phyloP scores from a whole-genome alignment of 2,797 vertebrate genomes.

The Hipposideros larvatus region DNA sequence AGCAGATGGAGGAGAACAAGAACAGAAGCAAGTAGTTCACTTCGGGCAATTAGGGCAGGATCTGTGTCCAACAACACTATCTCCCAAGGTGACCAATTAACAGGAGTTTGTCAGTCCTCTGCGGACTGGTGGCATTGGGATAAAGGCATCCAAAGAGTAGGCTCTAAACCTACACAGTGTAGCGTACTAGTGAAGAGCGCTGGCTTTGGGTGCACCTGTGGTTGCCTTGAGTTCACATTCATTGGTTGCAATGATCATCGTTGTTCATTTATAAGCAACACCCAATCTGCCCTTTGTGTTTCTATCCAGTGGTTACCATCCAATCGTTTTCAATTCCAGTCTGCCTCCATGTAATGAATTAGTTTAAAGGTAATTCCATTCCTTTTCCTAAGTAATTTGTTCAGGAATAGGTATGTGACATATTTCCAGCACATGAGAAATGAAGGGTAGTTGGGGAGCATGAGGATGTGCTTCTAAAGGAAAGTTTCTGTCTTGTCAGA shows the following conservation, averaged over 20 bases:
- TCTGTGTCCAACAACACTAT: not conserved
- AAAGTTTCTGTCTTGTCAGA: not conserved
- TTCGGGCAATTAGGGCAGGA: not conserved
- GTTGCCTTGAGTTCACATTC: not conserved
- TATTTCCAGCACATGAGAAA: not conserved
- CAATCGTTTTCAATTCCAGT: not conserved
- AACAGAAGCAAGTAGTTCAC: not conserved
- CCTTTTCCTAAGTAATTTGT: not conserved
- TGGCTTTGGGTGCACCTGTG: not conserved
- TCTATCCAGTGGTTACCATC: not conserved
- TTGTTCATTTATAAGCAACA: not conserved
- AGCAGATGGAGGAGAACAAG: not conserved
- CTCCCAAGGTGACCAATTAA: not conserved
- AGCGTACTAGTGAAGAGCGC: not conserved
- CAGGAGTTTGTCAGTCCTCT: not conserved
- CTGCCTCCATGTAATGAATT: not conserved
- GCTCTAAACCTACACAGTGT: not conserved
- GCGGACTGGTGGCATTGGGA: not conserved
- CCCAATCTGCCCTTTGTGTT: not conserved
- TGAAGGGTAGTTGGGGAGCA: not conserved
- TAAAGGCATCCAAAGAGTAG: not conserved
- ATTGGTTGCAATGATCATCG: not conserved
- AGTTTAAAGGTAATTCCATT: not conserved
- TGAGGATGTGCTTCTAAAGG: not conserved
- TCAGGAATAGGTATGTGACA: not conserved